Evolutionary conservation across 1,140 invertebrate species (phyloP), one percentile per base, ranked within the genome.

Genomic region (Globodera ellingtonae): DNA sequence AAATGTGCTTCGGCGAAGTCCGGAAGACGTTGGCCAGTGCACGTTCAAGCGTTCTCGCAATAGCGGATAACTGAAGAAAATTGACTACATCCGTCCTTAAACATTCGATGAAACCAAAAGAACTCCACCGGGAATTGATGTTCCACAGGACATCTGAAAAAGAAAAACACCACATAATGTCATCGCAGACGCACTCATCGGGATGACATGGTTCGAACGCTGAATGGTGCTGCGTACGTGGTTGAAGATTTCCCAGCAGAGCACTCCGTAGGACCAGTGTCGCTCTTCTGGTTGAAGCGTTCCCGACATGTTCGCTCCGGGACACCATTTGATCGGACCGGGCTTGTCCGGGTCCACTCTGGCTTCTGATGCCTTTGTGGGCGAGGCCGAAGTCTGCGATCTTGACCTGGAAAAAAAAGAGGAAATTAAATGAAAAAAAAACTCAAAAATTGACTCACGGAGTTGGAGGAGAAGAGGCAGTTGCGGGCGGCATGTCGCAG

Each of bases 341-440:
- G 66, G 18, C 5, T 65, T 81, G n/a, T 21, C 44, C 24, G 44
- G 35, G 35, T 35, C 35, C 35, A 35, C 35, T 35, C 35, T 35
- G 1, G 1, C 35, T 35, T 35, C 24, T 35, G n/a, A n/a, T 5
- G 7, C 50, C 50, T 0, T 9, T 52, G 50, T 52, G 50, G 10
- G 81, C 67, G n/a, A 83, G 50, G 18, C 82, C 82, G 21, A 83
- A 83, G 65, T 83, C 82, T 0, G 48, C 50, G 65, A 83, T 84
- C 62, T 35, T 35, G 2, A 35, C 35, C 35, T 35, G 35, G 35
- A 35, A 35, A 35, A 35, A 35, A 35, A 35, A 35, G 35, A 2
- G 3, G 4, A 78, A 78, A 7, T 9, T 4, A 9, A 52, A 35
- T 35, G 35, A 52, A 9, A 13, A 35, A 52, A 52, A 7, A 79